A percentile compares a stretch with the other conserved stretches of the same genome.
phyloP scores from a whole-genome alignment of 2,888 invertebrate species.

The Bursaphelenchus okinawaensis region DNA sequence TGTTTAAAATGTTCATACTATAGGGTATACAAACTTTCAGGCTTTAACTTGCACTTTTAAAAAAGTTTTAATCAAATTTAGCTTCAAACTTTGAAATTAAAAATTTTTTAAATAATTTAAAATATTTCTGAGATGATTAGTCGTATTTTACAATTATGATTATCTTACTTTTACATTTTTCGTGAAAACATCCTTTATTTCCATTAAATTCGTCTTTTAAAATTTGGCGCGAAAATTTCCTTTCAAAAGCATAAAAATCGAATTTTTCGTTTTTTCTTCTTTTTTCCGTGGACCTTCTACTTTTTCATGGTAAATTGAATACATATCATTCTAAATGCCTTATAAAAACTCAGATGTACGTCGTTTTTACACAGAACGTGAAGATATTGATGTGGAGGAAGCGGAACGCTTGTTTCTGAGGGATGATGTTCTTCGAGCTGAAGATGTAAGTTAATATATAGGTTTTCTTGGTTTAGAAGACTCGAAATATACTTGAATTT shows the following conservation, averaged over 20 bases:
- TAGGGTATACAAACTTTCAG: no score
- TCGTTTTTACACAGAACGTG: neutral
- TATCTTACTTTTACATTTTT: neutral
- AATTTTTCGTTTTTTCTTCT: neutral
- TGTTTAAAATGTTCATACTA: no score
- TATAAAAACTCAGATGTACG: neutral
- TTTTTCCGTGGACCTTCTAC: neutral
- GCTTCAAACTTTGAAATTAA: neutral
- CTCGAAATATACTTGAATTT: neutral
- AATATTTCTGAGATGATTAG: neutral
- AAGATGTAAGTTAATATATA: neutral
- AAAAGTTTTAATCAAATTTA: no score
- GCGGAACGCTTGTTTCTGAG: neutral
- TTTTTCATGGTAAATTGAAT: neutral
- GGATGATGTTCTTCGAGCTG: neutral
- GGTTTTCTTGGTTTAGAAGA: neutral
- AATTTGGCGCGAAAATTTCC: neutral
- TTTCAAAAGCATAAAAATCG: neutral
- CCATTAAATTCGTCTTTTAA: no score
- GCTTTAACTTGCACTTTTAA: no score
- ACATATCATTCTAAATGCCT: neutral
- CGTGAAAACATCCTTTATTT: neutral
- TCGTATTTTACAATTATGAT: neutral
- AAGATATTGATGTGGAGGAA: neutral
- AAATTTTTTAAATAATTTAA: neutral